Conservation (phyloP, 2,797 vertebrate species). For the Oreortyx pictus region DNA sequence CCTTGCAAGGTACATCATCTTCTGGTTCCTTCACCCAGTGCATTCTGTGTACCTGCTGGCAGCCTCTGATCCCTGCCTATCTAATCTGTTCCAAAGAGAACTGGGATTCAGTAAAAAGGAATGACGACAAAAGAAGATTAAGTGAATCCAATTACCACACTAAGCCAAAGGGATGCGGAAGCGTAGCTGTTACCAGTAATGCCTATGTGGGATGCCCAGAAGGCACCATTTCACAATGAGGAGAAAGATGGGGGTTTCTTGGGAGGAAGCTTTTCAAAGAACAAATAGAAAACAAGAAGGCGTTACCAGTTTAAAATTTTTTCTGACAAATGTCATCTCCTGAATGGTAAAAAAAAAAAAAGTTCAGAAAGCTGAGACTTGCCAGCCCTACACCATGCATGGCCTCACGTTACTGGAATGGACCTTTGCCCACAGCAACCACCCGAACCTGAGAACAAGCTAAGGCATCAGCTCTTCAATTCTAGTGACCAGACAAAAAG, state of each 20-base stretch:
- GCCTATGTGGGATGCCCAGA: not conserved
- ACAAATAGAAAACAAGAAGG: not conserved
- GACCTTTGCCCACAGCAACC: not conserved
- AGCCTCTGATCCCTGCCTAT: slow-evolving; percentile 48
- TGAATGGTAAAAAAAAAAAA: not conserved
- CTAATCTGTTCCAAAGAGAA: slow-evolving; percentile 54
- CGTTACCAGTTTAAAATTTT: not conserved
- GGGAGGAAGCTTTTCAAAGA: not conserved
- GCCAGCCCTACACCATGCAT: not conserved
- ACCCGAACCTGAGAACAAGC: not conserved
- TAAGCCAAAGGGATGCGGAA: slow-evolving; percentile 32
- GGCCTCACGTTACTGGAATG: fast-evolving
- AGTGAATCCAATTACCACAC: slow-evolving; percentile 60
- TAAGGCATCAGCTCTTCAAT: not conserved
- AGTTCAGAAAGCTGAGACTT: not conserved
- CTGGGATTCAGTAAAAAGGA: slow-evolving; percentile 47
- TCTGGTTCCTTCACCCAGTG: not conserved
- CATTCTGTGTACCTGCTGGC: slow-evolving; percentile 1
- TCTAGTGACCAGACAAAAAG: not conserved
- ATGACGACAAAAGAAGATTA: slow-evolving; percentile 69
- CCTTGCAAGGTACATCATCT: not conserved
- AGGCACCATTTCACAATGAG: not conserved
- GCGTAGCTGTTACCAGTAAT: not conserved
- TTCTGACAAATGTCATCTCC: not conserved
- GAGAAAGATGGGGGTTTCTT: not conserved